Evolutionary conservation across 2,888 invertebrate genomes (phyloP).

Genomic region (Cerceris ruficornis): DNA sequence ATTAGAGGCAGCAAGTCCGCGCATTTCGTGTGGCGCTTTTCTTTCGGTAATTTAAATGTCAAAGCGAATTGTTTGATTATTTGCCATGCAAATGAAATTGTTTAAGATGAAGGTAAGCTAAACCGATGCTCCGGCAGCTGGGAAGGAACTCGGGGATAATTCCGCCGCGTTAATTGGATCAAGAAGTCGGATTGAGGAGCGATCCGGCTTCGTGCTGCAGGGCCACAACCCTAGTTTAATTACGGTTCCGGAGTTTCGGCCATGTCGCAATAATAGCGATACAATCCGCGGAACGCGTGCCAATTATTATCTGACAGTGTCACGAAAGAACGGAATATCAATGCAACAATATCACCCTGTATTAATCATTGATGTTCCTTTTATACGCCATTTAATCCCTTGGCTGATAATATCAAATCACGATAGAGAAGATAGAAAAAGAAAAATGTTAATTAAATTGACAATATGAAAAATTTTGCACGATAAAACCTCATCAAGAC

Average conservation of each 20-base stretch:
- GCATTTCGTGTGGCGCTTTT: constrained; percentile 56
- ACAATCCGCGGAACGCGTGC: constrained; percentile 57
- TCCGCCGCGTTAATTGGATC: constrained; percentile 80
- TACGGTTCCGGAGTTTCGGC: constrained; percentile 73
- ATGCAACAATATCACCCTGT: background rate
- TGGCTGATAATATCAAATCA: no score
- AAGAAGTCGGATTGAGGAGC: constrained; percentile 79
- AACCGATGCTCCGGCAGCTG: constrained; percentile 57
- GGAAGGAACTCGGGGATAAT: constrained; percentile 72
- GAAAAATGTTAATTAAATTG: no score
- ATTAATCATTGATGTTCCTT: no score
- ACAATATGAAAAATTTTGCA: no score
- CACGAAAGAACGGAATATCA: background rate
- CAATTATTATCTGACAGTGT: constrained; percentile 37
- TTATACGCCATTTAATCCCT: no score
- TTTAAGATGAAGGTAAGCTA: constrained; percentile 73
- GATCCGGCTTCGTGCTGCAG: constrained; percentile 69
- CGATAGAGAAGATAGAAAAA: no score
- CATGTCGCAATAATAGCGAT: constrained; percentile 74
- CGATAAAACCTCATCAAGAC: no score
- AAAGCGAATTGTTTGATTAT: constrained; percentile 81
- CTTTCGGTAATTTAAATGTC: constrained; percentile 78
- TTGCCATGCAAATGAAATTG: constrained; percentile 81
- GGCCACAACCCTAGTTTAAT: constrained; percentile 75
- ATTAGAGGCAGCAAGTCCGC: constrained; percentile 69